These are phyloP conservation scores for Myotis vivesi DNA, from an alignment of 2,797 vertebrate species.

Conservation along the genomic window DNA sequence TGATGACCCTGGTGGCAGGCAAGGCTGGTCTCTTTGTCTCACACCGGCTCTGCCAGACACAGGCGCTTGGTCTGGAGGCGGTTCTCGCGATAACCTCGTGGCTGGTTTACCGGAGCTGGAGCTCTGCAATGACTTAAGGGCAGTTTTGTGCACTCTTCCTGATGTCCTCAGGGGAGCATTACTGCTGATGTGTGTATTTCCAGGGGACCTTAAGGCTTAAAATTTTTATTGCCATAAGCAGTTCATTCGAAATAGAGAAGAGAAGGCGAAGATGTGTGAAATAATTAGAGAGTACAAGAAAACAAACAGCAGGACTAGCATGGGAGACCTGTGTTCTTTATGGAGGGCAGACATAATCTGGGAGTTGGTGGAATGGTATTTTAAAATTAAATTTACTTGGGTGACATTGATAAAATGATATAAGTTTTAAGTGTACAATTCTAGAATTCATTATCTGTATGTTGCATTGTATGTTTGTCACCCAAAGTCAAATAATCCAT, in stretches of 20 bases:
- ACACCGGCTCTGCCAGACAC: constrained; percentile 60
- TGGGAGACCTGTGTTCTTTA: background rate
- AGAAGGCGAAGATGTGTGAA: background rate
- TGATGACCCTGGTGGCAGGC: constrained; percentile 57
- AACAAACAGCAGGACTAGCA: background rate
- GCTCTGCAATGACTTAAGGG: constrained; percentile 60
- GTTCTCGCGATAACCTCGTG: constrained; percentile 68
- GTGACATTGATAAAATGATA: background rate
- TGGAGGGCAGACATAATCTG: background rate
- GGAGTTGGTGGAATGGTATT: background rate
- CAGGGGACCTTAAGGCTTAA: background rate
- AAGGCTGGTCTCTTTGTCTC: constrained; percentile 50
- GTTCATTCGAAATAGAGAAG: background rate
- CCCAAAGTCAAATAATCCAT: background rate
- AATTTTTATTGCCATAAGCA: background rate
- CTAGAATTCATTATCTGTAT: background rate
- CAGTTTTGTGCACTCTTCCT: constrained; percentile 70
- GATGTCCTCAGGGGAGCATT: background rate
- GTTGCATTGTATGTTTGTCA: background rate
- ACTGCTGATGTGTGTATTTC: background rate
- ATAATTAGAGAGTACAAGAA: background rate
- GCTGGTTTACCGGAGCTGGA: constrained; percentile 12
- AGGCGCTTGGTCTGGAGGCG: constrained; percentile 69
- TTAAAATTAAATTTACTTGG: background rate
- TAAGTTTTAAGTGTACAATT: background rate